Conservation (phyloP, 2,797 vertebrate genomes). For the Orestias chungarensis region DNA sequence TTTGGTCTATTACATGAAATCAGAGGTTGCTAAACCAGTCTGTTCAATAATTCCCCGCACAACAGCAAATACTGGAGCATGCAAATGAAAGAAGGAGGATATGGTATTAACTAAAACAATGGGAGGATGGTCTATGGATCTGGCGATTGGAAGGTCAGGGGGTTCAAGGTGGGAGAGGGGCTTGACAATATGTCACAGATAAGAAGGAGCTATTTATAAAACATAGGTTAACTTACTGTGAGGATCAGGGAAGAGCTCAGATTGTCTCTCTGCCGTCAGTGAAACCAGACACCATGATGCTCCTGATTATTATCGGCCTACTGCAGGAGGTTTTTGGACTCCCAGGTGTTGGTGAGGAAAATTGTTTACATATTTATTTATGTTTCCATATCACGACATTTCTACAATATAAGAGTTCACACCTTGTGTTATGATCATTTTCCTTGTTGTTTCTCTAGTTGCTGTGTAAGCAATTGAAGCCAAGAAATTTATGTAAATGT, state of each 20-base stretch:
- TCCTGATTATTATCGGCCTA: conserved; percentile 49
- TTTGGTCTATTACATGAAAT: no score
- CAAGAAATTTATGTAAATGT: neutral
- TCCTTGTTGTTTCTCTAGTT: neutral
- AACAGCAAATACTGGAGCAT: neutral
- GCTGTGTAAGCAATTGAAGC: neutral
- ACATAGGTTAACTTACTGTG: conserved; percentile 4
- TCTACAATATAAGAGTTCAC: neutral
- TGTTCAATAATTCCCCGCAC: neutral
- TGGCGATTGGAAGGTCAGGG: conserved; percentile 32
- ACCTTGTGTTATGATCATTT: neutral
- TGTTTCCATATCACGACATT: neutral
- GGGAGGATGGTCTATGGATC: conserved; percentile 69
- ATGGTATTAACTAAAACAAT: conserved; percentile 68
- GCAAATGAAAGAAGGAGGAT: conserved; percentile 10
- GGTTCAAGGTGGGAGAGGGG: conserved; percentile 72
- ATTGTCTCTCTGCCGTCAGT: conserved; percentile 1
- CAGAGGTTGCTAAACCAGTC: neutral
- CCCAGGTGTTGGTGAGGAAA: conserved; percentile 70
- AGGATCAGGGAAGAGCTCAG: conserved; percentile 3
- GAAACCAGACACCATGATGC: conserved; percentile 47
- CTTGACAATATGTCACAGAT: conserved; percentile 58
- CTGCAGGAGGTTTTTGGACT: conserved; percentile 44
- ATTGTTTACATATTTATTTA: conserved; percentile 22
- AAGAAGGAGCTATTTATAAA: conserved; percentile 64